Evolutionary conservation across 1,140 invertebrate species (phyloP), one percentile per base, ranked within the genome.

Genomic region (Macrocentrus cingulum): DNA sequence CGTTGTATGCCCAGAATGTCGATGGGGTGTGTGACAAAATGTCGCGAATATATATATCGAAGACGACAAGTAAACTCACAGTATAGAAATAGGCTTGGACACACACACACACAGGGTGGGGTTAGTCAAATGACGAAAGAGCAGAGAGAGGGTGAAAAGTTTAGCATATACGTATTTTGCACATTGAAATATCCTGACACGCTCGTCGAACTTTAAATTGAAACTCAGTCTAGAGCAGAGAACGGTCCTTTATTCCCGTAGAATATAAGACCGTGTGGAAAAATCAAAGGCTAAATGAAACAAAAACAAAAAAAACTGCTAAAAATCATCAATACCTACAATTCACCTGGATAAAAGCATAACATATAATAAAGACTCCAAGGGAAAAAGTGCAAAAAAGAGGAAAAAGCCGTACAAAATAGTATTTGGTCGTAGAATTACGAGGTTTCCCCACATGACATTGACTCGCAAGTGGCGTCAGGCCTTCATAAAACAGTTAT

Each of bases 111-210:
- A n/a, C n/a, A 42, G 55, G 50, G 5, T n/a, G 51, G 44, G 52
- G 45, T 42, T 20, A 54, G 45, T 48, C 18, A 23, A 46, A 41
- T 48, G 60, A 61, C 63, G 62, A n/a, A n/a, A n/a, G n/a, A n/a
- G n/a, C n/a, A 60, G 46, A 61, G 50, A 61, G 49, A 66, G 70
- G 62, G 68, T 70, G 67, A 72, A 75, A 74, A 73, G 71, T 76
- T 75, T 75, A 76, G 72, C 73, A 75, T 76, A 75, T 69, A 68
- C 69, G n/a, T n/a, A 75, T 76, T 75, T 75, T 71, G 66, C 70
- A 72, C 70, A 75, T 74, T 71, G 68, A 72, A 76, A 76, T n/a
- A n/a, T 75, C 61, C 62, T 64, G 68, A 77, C 75, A 78, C 66
- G 74, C 52, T 64, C 63, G 58, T 53, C 57, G 56, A 77, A 75